A percentile compares a stretch with the other conserved stretches of the same genome.
These are phyloP conservation scores for Neomorphus geoffroyi DNA, from an alignment of 2,797 vertebrate species.

Conservation along the genomic window DNA sequence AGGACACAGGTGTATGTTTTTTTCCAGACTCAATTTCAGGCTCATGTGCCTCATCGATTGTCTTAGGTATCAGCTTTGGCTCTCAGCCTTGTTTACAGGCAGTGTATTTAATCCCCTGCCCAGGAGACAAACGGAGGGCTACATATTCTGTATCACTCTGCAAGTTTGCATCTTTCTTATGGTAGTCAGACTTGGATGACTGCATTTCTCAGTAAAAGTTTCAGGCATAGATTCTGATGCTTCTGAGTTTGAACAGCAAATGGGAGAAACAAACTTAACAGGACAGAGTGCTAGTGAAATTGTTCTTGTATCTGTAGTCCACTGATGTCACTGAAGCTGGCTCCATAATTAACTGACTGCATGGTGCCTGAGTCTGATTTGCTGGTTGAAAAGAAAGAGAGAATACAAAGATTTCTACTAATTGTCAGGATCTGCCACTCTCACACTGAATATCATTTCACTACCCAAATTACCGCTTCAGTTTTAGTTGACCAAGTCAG, in stretches of 20 bases:
- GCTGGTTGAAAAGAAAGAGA: not conserved
- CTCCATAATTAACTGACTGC: not conserved
- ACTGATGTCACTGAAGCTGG: not conserved
- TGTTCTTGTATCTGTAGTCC: not conserved
- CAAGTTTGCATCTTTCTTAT: not conserved
- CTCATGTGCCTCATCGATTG: not conserved
- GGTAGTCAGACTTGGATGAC: not conserved
- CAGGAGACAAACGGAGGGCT: not conserved
- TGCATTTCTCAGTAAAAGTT: not conserved
- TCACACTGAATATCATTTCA: not conserved
- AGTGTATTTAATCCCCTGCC: not conserved
- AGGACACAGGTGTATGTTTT: not conserved
- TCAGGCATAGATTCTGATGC: not conserved
- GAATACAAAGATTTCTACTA: not conserved
- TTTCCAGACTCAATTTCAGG: not conserved
- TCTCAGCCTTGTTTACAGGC: not conserved
- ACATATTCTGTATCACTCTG: not conserved
- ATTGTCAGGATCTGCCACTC: not conserved
- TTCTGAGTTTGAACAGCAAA: not conserved
- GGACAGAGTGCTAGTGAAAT: not conserved
- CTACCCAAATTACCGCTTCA: not conserved
- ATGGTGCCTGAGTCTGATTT: not conserved
- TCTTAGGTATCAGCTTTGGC: not conserved
- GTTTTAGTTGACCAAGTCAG: constrained; percentile 14
- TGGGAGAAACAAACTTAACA: not conserved